Evolutionary conservation across 2,113 vertebrate genomes (phyloP).

Genomic region (Calypte anna): DNA sequence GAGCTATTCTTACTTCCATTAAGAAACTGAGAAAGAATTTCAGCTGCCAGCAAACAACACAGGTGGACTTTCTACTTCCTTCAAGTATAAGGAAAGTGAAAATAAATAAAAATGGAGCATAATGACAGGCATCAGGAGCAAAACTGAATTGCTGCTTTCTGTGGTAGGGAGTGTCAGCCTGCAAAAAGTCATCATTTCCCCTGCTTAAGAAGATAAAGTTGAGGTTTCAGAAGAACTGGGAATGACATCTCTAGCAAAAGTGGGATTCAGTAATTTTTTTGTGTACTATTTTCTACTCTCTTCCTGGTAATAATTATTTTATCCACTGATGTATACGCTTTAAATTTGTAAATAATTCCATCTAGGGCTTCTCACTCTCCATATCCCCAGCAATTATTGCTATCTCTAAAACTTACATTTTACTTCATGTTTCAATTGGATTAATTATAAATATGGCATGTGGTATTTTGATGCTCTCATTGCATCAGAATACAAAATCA

Average conservation of each 20-base stretch:
- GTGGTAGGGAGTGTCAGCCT: neutral
- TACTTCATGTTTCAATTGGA: slow-evolving; percentile 6
- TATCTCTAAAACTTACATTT: neutral
- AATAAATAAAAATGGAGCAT: slow-evolving; percentile 19
- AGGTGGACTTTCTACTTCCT: slow-evolving; percentile 28
- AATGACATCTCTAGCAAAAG: neutral
- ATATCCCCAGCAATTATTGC: neutral
- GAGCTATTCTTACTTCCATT: slow-evolving; percentile 44
- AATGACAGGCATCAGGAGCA: slow-evolving; percentile 26
- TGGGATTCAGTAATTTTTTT: neutral
- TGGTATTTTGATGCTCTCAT: neutral
- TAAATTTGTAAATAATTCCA: neutral
- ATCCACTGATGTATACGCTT: neutral
- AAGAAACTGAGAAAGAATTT: slow-evolving; percentile 50
- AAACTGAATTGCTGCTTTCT: slow-evolving; percentile 16
- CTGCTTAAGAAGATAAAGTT: slow-evolving; percentile 23
- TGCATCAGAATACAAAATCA: neutral
- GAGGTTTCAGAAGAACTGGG: neutral
- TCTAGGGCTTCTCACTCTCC: neutral
- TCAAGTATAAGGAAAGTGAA: slow-evolving; percentile 46
- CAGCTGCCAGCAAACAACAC: neutral
- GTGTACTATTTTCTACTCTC: neutral
- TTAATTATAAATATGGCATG: neutral
- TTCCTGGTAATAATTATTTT: neutral
- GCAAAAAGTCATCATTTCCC: neutral